Conservation (phyloP, 2,113 vertebrate genomes). For the Ginglymostoma cirratum region DNA sequence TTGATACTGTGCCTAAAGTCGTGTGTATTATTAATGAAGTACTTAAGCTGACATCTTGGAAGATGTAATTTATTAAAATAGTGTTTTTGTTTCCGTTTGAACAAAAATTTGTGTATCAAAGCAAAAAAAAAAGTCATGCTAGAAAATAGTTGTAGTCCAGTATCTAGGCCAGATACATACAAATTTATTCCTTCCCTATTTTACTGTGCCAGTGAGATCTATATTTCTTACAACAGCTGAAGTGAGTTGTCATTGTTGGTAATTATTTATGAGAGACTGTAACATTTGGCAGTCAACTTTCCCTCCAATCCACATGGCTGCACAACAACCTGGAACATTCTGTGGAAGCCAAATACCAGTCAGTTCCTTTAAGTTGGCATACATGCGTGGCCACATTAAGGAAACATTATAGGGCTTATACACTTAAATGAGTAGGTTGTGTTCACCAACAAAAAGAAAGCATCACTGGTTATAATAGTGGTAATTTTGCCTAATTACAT, state of each 20-base stretch:
- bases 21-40: not conserved
- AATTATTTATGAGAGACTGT: no score
- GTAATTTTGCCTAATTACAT: not conserved
- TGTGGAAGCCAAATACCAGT: no score
- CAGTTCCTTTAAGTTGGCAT: no score
- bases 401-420: no score
- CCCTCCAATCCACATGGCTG: no score
- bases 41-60: not conserved
- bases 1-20: not conserved
- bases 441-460: no score
- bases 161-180: not conserved
- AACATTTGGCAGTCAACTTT: no score
- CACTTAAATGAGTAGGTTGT: no score
- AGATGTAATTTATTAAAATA: slow-evolving; percentile 21
- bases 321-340: no score
- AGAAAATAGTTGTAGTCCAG: not conserved
- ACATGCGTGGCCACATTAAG: no score
- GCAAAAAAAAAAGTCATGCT: not conserved
- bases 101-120: not conserved
- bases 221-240: not conserved
- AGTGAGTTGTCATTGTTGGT: not conserved
- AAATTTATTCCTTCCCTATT: not conserved
- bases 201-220: not conserved
- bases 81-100: not conserved
- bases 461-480: not conserved